Base-by-base conservation (phyloP, 2,888 invertebrate species). In the Eurytoma adleriae region DNA sequence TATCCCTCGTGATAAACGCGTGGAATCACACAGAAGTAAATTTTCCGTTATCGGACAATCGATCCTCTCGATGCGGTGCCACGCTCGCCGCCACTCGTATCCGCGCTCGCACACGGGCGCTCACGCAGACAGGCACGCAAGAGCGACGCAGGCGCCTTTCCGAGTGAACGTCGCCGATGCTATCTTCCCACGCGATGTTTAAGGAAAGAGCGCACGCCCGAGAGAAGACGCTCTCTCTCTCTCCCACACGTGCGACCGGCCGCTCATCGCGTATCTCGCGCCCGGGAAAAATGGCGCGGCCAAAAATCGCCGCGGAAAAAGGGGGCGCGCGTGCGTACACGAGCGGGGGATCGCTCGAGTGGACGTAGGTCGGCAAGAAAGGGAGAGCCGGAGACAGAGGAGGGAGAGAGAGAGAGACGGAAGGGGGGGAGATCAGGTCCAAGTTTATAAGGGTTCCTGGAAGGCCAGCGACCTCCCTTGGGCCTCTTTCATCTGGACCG, bases 361-460 rank as follows among this genome's bases (percentile, higher is more conserved):
- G 40, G 40, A 40, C 40, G 40, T 40, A 40, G 40, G 40, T 40
- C 40, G 40, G 30, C 13, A n/a, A 64, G 64, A 30, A 40, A 27
- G 64, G n/a, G n/a, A 48, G 40, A 12, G 48, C 48, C 40, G 27
- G 78, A 67, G 67, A 68, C 48, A 57, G 75, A 72, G 40, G n/a
- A 69, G 69, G 74, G 79, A 66, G 78, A 84, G 82, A 81, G 82
- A 85, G 82, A 83, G 82, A 52, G 52, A 66, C 67, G 10, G 10
- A 10, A 10, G 40, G 40, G 40, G 59, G 69, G 67, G 80, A 80
- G 84, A 86, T 85, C 85, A 86, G 86, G 86, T 88, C 88, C 89
- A 85, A 88, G 89, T 90, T 90, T 89, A 87, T 87, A 88, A 89
- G 87, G 88, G 88, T 89, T 89, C 89, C 87, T 88, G 88, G 89